Percentiles rank a stretch among this genome's conserved stretches.
These are phyloP conservation scores for Ptilorrhoa leucosticta DNA, from an alignment of 2,113 vertebrate genomes.

Conservation along the genomic window DNA sequence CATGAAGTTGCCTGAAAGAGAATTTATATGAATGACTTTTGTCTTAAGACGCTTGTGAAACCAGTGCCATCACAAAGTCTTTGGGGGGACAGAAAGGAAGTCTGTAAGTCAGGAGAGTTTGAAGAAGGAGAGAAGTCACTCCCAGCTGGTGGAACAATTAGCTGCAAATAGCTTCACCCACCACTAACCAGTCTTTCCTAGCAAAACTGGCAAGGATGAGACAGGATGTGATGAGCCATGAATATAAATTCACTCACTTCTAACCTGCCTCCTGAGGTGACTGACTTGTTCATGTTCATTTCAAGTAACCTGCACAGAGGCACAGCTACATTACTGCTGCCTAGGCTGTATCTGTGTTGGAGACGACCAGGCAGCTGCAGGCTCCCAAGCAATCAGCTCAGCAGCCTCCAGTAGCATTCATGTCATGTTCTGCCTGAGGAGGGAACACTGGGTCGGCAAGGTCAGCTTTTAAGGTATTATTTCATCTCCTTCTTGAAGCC, in stretches of 20 bases:
- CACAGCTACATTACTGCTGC: not conserved
- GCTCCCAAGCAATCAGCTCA: not conserved
- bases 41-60: not conserved
- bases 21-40: not conserved
- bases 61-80: not conserved
- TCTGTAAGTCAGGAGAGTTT: not conserved
- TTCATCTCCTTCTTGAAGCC: not conserved
- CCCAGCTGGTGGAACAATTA: not conserved
- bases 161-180: not conserved
- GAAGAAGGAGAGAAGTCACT: not conserved
- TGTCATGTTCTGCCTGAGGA: not conserved
- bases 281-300: not conserved
- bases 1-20: not conserved
- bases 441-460: not conserved
- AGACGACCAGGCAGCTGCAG: not conserved
- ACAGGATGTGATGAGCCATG: not conserved
- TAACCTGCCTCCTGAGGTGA: not conserved
- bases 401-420: not conserved
- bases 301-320: not conserved
- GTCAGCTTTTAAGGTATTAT: conserved; percentile 16
- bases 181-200: not conserved
- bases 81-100: not conserved
- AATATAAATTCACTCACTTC: not conserved
- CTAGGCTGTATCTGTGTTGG: not conserved
- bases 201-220: not conserved